These are phyloP conservation scores for Equus quagga DNA, from an alignment of 2,113 vertebrate species.

Conservation along the genomic window DNA sequence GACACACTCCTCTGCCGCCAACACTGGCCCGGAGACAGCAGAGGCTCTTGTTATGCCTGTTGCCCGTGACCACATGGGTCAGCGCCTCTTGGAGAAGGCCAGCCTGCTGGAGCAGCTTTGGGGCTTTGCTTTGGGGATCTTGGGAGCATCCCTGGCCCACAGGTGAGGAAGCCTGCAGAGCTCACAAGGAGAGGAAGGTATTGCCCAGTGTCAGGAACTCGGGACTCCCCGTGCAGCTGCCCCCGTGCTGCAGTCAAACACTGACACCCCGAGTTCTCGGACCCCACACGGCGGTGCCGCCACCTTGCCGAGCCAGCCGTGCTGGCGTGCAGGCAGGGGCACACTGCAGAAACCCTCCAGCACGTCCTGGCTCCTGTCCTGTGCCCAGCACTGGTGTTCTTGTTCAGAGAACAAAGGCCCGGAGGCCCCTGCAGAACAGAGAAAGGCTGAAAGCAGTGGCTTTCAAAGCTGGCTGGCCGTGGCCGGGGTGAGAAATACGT, in stretches of 20 bases:
- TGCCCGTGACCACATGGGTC: accelerated
- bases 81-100: not conserved
- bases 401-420: constrained; percentile 66
- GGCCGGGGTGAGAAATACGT: not conserved
- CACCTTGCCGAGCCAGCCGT: not conserved
- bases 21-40: accelerated
- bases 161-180: accelerated
- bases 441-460: not conserved
- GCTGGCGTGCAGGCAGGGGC: not conserved
- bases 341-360: not conserved
- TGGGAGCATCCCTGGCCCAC: not conserved
- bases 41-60: not conserved
- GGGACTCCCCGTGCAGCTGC: not conserved
- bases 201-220: not conserved
- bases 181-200: not conserved
- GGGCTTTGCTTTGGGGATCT: not conserved
- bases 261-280: not conserved
- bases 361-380: constrained; percentile 51
- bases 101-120: not conserved
- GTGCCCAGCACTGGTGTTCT: constrained; percentile 21
- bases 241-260: not conserved
- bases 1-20: not conserved
- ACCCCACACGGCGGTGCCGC: not conserved
- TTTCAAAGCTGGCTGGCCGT: not conserved
- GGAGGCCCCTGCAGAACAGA: constrained; percentile 39